Percentiles rank a stretch among this genome's conserved stretches.
Conservation (phyloP, 2,888 invertebrate genomes). For the Pseudococcus longispinus region DNA sequence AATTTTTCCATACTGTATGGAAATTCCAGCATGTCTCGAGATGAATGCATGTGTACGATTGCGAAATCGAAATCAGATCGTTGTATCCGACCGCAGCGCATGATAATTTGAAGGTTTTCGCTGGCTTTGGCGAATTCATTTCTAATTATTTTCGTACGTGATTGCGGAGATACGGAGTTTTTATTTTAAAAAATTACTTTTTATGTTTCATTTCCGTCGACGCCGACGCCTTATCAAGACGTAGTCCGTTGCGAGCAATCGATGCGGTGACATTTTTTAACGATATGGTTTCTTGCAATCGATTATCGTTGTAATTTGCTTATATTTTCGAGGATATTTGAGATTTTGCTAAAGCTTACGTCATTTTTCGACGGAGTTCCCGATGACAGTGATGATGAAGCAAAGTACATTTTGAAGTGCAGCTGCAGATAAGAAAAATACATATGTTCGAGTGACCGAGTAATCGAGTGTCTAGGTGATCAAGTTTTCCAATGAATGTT, state of each 20-base stretch:
- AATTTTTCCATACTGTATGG: background rate
- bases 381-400: background rate
- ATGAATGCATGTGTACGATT: background rate
- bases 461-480: no score
- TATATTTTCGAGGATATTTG: background rate
- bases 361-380: background rate
- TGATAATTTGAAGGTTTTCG: background rate
- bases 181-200: background rate
- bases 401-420: no score
- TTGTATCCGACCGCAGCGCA: background rate
- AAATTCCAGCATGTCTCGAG: background rate
- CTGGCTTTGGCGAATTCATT: background rate
- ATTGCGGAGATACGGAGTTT: background rate
- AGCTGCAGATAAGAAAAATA: no score
- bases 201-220: background rate
- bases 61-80: conserved; percentile 5
- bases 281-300: background rate
- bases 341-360: background rate
- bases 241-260: background rate
- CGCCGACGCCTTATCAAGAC: background rate
- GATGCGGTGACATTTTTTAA: background rate
- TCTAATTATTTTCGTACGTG: conserved; percentile 17
- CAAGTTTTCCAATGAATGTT: no score
- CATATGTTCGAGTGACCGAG: no score
- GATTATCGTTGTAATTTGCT: background rate